Evolutionary conservation across 1,140 invertebrate genomes (phyloP).

Genomic region (Drosophila paulistorum): DNA sequence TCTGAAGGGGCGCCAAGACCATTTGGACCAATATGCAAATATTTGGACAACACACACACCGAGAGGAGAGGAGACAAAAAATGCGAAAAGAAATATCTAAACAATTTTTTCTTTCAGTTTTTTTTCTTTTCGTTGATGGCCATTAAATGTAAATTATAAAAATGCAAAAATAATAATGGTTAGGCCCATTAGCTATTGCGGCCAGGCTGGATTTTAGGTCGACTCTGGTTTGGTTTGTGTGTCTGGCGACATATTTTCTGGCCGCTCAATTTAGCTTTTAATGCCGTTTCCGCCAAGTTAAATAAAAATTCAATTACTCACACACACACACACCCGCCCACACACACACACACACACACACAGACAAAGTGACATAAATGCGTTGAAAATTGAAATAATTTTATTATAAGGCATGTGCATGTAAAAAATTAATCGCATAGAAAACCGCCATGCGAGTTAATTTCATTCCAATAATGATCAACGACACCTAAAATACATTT

Average conservation of each 20-base stretch:
- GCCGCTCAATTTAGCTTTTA: conserved; percentile 76
- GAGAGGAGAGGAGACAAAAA: background rate
- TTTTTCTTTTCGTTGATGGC: conserved; percentile 72
- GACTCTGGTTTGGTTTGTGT: conserved; percentile 1
- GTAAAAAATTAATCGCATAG: conserved; percentile 42
- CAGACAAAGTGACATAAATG: conserved; percentile 51
- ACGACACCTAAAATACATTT: conserved; percentile 17
- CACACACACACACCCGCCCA: conserved; percentile 27
- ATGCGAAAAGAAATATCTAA: conserved; percentile 13
- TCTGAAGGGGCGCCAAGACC: conserved; percentile 17
- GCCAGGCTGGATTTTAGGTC: conserved; percentile 23
- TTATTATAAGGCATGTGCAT: conserved; percentile 67
- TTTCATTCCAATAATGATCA: conserved; percentile 9
- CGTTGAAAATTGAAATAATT: conserved; percentile 75
- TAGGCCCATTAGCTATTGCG: conserved; percentile 42
- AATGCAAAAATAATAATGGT: conserved; percentile 44
- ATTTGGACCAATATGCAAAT: conserved; percentile 67
- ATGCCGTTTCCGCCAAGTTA: conserved; percentile 76
- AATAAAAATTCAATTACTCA: conserved; percentile 77
- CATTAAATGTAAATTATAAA: conserved; percentile 78
- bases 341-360: conserved; percentile 20
- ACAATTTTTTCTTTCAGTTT: conserved; percentile 50
- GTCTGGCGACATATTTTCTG: conserved; percentile 55
- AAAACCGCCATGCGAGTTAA: conserved; percentile 17
- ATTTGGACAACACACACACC: conserved; percentile 41